A percentile compares a stretch with the other conserved stretches of the same genome.
These are phyloP conservation scores for Rhopilema esculentum DNA, from an alignment of 30 jellyfish, hydroid and myxozoan genomes.

Conservation along the genomic window DNA sequence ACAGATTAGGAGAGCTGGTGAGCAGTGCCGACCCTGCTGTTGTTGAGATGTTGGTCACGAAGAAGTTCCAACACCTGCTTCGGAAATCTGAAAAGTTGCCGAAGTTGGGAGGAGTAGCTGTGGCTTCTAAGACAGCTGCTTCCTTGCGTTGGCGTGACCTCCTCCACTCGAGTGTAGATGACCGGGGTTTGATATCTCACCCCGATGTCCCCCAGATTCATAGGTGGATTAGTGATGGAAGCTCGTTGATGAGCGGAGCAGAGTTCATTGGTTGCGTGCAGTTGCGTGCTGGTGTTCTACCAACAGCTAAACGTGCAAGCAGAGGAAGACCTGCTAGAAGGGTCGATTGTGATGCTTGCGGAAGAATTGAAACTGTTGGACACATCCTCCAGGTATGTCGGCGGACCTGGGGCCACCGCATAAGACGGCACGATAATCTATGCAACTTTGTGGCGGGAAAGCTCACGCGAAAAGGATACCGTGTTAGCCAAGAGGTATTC, in stretches of 20 bases:
- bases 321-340: no score
- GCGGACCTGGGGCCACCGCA: not conserved
- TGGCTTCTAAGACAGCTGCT: no score
- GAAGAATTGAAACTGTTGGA: slow-evolving; percentile 10
- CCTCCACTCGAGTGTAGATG: no score
- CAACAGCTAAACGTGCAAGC: not conserved
- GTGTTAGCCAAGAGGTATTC: not conserved
- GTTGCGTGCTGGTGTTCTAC: not conserved
- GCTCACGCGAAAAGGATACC: not conserved
- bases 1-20: not conserved
- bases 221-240: no score
- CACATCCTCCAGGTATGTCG: slow-evolving; percentile 22
- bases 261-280: not conserved
- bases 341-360: no score
- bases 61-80: not conserved
- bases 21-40: not conserved
- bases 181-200: no score
- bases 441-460: not conserved
- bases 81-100: no score
- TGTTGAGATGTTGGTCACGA: not conserved
- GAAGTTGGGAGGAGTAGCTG: no score
- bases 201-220: no score
- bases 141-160: no score
- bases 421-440: slow-evolving; percentile 4
- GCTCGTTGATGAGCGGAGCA: not conserved